Evolutionary conservation across 2,797 vertebrate genomes (phyloP).

Genomic region (Anabas testudineus): DNA sequence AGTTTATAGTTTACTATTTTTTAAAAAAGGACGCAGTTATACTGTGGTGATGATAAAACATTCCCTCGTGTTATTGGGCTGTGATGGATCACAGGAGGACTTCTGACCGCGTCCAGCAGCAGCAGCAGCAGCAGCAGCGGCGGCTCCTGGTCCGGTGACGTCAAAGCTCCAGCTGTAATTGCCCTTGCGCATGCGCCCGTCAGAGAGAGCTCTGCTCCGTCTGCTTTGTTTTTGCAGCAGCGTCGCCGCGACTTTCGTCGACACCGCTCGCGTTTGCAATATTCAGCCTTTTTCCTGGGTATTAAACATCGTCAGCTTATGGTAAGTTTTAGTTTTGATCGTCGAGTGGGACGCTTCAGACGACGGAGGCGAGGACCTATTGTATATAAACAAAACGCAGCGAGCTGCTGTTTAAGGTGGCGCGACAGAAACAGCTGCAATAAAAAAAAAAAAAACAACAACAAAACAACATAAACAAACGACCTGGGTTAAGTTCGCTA

Average conservation of each 20-base stretch:
- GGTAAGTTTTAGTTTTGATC: neutral
- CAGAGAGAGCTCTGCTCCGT: slow-evolving; percentile 31
- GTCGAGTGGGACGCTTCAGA: slow-evolving; percentile 6
- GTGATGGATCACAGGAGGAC: no score
- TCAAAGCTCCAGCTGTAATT: slow-evolving; percentile 62
- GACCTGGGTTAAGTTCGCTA: slow-evolving; percentile 36
- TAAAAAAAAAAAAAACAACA: no score
- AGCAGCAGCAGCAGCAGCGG: no score
- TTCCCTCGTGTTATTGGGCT: no score
- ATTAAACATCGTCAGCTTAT: neutral
- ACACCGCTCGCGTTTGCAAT: neutral
- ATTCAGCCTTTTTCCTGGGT: accelerated
- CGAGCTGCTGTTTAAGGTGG: slow-evolving; percentile 78
- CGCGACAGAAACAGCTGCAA: slow-evolving; percentile 34
- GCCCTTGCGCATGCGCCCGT: slow-evolving; percentile 72
- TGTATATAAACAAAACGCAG: slow-evolving; percentile 79
- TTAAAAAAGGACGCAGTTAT: no score
- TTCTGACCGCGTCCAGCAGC: no score
- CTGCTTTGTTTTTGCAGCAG: slow-evolving; percentile 76
- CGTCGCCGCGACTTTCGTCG: slow-evolving; percentile 46
- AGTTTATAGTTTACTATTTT: no score
- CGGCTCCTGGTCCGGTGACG: slow-evolving; percentile 59
- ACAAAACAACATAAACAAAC: no score
- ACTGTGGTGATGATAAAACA: no score
- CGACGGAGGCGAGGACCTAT: slow-evolving; percentile 37